Evolutionary conservation across 35 echinoderm and acorn worm genomes (phyloP).

Genomic region (Lytechinus pictus): DNA sequence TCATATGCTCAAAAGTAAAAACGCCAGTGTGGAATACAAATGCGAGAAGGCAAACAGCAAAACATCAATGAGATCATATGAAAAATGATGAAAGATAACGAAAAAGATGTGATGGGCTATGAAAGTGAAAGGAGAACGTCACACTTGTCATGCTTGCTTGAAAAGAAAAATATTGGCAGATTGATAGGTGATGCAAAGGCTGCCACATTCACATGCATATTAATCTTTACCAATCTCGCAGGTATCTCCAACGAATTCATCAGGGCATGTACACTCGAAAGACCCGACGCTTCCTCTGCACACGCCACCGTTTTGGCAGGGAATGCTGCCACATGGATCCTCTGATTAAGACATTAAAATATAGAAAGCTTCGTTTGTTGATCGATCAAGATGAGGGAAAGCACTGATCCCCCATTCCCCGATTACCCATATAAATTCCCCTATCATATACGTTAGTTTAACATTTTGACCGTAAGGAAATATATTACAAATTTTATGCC

Average conservation of each 20-base stretch:
- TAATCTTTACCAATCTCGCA: constrained; percentile 57
- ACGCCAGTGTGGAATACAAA: not conserved
- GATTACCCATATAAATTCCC: no score
- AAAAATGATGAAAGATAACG: not conserved
- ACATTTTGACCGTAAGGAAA: no score
- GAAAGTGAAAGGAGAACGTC: not conserved
- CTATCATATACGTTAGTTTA: no score
- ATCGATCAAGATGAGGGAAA: not conserved
- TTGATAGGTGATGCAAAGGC: not conserved
- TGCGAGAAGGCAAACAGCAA: not conserved
- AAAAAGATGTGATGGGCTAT: not conserved
- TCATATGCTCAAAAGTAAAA: not conserved
- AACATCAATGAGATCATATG: not conserved
- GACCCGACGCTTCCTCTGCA: not conserved
- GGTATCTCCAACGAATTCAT: constrained; percentile 58
- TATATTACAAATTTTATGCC: no score
- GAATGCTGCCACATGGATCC: constrained; percentile 55
- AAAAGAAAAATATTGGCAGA: no score
- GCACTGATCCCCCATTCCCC: no score
- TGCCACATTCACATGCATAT: not conserved
- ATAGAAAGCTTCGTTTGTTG: not conserved
- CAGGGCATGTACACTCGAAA: constrained; percentile 35
- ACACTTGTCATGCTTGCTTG: not conserved
- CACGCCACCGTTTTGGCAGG: constrained; percentile 50
- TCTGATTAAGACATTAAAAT: constrained; percentile 1